Conservation (phyloP, 2,113 vertebrate genomes). For the zebrafish (Danio rerio) region DNA sequence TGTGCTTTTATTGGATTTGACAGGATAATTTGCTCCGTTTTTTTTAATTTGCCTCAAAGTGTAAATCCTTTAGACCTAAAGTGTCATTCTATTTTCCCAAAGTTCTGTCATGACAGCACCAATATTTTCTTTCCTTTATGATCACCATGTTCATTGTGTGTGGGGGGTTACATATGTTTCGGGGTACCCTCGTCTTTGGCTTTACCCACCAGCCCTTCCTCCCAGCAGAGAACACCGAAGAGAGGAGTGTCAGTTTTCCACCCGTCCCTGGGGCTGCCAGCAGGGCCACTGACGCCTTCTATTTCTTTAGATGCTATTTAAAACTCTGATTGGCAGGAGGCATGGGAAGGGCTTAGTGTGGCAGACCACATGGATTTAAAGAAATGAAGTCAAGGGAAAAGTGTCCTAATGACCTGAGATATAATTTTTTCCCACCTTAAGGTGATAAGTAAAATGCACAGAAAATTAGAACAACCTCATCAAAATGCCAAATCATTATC, state of each 20-base stretch:
- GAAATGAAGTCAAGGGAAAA: neutral
- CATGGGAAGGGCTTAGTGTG: constrained; percentile 33
- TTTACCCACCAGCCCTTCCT: constrained; percentile 23
- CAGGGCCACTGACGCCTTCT: constrained; percentile 72
- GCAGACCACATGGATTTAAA: constrained; percentile 28
- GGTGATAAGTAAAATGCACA: neutral
- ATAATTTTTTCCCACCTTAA: neutral
- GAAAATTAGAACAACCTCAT: neutral
- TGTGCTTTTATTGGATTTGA: no score
- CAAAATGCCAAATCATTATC: neutral
- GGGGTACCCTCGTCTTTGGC: constrained; percentile 11
- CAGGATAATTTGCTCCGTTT: no score
- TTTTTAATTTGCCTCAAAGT: no score
- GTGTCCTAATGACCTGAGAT: constrained; percentile 1
- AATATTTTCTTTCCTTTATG: neutral
- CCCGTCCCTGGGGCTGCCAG: constrained; percentile 51
- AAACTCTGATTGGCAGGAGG: constrained; percentile 68
- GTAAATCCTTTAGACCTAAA: no score
- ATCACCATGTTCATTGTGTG: neutral
- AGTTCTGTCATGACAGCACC: no score
- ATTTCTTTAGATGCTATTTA: constrained; percentile 79
- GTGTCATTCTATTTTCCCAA: no score
- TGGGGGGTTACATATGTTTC: neutral
- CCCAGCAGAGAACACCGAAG: constrained; percentile 44
- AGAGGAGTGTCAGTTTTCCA: constrained; percentile 61